A percentile compares a stretch with the other conserved stretches of the same genome.
Evolutionary conservation across 2,888 invertebrate species (phyloP).

Genomic region (Hyalella azteca): DNA sequence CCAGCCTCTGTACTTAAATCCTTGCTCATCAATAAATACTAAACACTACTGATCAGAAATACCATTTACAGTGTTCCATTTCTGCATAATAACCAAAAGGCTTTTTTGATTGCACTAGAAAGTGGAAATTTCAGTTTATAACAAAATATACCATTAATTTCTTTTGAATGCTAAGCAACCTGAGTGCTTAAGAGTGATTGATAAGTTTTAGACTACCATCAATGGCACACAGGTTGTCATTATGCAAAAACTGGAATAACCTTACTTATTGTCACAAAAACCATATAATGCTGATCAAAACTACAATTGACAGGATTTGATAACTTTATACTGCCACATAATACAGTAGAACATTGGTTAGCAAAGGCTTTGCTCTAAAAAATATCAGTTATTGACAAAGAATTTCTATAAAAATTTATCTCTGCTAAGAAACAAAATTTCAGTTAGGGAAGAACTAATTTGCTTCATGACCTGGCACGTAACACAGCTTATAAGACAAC

Average conservation of each 20-base stretch:
- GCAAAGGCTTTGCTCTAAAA: no score
- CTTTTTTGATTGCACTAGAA: background rate
- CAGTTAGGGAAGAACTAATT: no score
- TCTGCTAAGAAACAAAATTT: no score
- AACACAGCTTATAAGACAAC: no score
- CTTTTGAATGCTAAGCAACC: background rate
- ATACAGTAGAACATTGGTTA: no score
- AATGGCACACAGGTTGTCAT: background rate
- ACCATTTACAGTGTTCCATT: no score
- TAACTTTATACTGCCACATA: no score
- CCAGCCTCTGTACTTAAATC: no score
- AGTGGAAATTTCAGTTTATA: background rate
- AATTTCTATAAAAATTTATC: no score
- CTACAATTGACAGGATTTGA: background rate
- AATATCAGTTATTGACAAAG: no score
- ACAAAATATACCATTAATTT: background rate
- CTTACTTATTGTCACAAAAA: background rate
- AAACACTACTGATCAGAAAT: no score
- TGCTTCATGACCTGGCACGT: background rate
- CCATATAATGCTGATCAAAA: background rate
- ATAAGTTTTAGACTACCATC: background rate
- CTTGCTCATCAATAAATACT: no score
- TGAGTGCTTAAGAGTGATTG: background rate
- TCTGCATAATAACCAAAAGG: background rate
- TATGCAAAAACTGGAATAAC: background rate